Percentiles rank a stretch among this genome's conserved stretches.
These are phyloP conservation scores for Saguinus imperator DNA, from an alignment of 2,113 vertebrate species.

Conservation along the genomic window DNA sequence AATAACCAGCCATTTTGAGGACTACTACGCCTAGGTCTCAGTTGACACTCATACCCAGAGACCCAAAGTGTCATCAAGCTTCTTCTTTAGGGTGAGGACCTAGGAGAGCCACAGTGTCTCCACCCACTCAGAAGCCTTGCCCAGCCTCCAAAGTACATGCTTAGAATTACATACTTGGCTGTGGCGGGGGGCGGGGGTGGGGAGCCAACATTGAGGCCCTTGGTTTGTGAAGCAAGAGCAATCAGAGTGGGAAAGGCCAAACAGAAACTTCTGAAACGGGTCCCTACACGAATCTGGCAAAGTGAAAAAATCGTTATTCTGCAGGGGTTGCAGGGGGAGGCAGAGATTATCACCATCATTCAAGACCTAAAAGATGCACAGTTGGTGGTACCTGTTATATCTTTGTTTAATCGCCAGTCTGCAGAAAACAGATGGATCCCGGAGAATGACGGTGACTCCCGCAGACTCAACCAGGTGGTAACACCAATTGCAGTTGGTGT, in stretches of 20 bases:
- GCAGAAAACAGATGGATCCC: not conserved
- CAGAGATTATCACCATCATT: not conserved
- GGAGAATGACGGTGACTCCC: not conserved
- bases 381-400: not conserved
- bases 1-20: not conserved
- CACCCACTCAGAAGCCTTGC: not conserved
- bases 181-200: too few relatives aligned
- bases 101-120: not conserved
- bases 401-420: not conserved
- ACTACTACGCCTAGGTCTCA: not conserved
- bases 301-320: not conserved
- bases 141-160: not conserved
- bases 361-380: not conserved
- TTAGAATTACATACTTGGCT: not conserved
- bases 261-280: not conserved
- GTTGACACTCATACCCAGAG: not conserved
- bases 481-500: not conserved
- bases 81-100: not conserved
- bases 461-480: not conserved
- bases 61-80: not conserved
- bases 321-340: too few relatives aligned
- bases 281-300: not conserved
- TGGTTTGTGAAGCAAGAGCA: not conserved
- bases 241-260: not conserved
- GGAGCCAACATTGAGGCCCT: not conserved